These are phyloP conservation scores for Tupiocoris notatus DNA, from an alignment of 2,888 invertebrate genomes.

Conservation along the genomic window DNA sequence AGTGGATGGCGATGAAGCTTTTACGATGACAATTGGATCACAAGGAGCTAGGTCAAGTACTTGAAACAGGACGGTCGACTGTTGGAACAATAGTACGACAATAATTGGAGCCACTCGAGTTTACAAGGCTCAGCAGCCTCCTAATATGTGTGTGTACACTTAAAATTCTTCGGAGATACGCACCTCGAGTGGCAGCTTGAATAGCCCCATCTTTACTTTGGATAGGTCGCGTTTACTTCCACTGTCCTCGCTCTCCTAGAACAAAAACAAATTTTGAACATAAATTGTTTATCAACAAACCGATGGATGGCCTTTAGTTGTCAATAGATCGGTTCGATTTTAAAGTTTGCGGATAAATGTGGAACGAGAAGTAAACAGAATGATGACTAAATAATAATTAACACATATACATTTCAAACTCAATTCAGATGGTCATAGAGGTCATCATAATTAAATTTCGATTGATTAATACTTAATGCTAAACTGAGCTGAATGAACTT, in stretches of 20 bases:
- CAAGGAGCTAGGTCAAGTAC: neutral
- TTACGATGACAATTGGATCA: neutral
- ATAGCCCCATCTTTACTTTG: constrained; percentile 43
- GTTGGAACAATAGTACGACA: neutral
- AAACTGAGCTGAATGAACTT: too few species aligned
- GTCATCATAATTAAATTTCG: too few species aligned
- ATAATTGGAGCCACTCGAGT: neutral
- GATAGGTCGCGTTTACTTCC: constrained; percentile 18
- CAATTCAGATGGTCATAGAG: too few species aligned
- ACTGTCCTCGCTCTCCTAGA: constrained; percentile 40
- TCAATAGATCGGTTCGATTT: too few species aligned
- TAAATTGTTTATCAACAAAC: too few species aligned
- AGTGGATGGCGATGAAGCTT: neutral
- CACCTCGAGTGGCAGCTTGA: constrained; percentile 46
- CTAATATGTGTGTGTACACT: neutral
- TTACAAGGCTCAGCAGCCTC: too few species aligned
- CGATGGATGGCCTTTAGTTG: too few species aligned
- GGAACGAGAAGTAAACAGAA: too few species aligned
- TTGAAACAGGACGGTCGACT: neutral
- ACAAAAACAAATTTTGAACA: constrained; percentile 10
- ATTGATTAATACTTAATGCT: too few species aligned
- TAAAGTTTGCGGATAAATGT: too few species aligned
- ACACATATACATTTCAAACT: too few species aligned
- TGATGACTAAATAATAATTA: too few species aligned
- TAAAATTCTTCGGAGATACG: neutral